A percentile compares a stretch with the other conserved stretches of the same genome.
phyloP scores from a whole-genome alignment of 2,888 invertebrate genomes.

The Pristionchus arcanus region DNA sequence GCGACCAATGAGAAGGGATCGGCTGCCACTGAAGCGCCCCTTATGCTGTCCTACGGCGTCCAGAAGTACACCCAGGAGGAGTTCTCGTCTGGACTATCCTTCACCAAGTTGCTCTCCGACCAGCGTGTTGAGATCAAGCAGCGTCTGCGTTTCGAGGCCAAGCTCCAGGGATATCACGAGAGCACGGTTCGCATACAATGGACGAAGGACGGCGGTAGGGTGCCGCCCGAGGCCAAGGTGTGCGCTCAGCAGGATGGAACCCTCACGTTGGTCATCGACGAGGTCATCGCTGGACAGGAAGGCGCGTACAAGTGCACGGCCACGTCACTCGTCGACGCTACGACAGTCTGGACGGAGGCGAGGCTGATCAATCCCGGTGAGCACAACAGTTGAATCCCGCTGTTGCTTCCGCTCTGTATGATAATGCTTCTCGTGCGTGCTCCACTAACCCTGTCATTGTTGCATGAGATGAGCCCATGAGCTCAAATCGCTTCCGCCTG shows the following conservation, averaged over 20 bases:
- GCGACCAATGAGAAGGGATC: constrained; percentile 90
- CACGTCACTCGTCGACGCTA: background rate
- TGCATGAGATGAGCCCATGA: too few relatives aligned
- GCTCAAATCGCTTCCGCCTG: too few relatives aligned
- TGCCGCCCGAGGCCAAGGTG: constrained; percentile 60
- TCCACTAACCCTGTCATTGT: too few relatives aligned
- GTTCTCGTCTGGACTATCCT: constrained; percentile 46
- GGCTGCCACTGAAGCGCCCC: constrained; percentile 71
- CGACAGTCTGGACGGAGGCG: constrained; percentile 64
- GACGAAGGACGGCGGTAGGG: constrained; percentile 63
- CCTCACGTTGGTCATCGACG: constrained; percentile 85
- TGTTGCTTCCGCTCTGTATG: too few relatives aligned
- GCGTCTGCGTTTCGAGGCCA: constrained; percentile 42
- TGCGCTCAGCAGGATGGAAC: constrained; percentile 63
- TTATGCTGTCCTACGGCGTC: constrained; percentile 70
- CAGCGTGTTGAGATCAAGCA: constrained; percentile 54
- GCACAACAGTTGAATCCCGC: background rate
- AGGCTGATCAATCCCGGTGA: constrained; percentile 61
- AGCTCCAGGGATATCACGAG: constrained; percentile 25
- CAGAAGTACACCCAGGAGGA: constrained; percentile 56
- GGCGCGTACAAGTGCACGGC: constrained; percentile 83
- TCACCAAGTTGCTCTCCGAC: constrained; percentile 60
- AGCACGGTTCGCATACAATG: constrained; percentile 64
- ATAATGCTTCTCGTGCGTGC: too few relatives aligned
- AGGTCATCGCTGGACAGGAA: constrained; percentile 86